These are phyloP conservation scores for Rhinophrynus dorsalis DNA, from an alignment of 2,797 vertebrate genomes.

Conservation along the genomic window DNA sequence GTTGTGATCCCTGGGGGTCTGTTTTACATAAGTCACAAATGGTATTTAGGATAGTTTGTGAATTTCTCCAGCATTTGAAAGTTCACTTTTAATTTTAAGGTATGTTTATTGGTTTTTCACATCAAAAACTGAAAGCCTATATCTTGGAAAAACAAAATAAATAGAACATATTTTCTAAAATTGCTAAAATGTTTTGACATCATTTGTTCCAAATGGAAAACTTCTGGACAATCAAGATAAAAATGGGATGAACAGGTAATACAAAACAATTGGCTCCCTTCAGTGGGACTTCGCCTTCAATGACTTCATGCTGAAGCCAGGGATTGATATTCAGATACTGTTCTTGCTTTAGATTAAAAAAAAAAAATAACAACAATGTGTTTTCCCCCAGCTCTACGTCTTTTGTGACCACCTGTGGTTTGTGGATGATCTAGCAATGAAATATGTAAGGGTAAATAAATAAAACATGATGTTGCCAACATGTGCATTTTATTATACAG, in stretches of 20 bases:
- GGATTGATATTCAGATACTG: constrained; percentile 45
- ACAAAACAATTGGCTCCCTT: constrained; percentile 22
- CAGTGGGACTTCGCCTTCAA: constrained; percentile 9
- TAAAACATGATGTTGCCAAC: constrained; percentile 45
- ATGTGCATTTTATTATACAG: constrained; percentile 49
- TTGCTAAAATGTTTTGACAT: constrained; percentile 2
- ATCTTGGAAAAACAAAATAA: background rate
- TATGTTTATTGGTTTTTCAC: no score
- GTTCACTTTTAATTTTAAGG: no score
- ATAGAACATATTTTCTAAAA: constrained; percentile 14
- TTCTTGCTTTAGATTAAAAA: constrained; percentile 33
- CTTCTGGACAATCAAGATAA: constrained; percentile 8
- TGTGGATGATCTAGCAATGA: constrained; percentile 46
- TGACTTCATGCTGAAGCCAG: constrained; percentile 22
- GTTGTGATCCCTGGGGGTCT: no score
- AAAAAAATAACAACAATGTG: constrained; percentile 19
- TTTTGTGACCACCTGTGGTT: constrained; percentile 49
- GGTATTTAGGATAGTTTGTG: no score
- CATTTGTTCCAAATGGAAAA: constrained; percentile 15
- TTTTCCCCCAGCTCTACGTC: constrained; percentile 39
- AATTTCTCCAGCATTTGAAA: no score
- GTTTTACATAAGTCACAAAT: no score
- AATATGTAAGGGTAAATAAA: constrained; percentile 50
- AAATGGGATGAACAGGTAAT: constrained; percentile 22
- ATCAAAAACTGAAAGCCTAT: no score